A percentile compares a stretch with the other conserved stretches of the same genome.
Evolutionary conservation across 92 coral and sea anemone species (phyloP).

Genomic region (Phenganax stokvisi): DNA sequence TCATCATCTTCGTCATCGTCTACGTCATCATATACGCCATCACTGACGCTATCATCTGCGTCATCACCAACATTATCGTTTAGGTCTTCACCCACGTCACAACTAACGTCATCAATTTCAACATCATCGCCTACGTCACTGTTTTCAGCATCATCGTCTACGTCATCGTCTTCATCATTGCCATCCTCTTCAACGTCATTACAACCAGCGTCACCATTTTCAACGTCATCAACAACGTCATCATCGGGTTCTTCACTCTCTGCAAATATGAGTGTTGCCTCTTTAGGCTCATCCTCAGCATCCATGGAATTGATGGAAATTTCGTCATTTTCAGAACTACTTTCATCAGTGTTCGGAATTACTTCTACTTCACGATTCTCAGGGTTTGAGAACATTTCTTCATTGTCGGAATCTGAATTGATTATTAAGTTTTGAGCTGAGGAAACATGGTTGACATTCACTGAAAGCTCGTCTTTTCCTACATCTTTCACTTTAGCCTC

Average conservation of each 20-base stretch:
- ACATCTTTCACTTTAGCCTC: not conserved
- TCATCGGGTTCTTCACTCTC: not conserved
- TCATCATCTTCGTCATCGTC: conserved; percentile 13
- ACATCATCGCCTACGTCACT: not conserved
- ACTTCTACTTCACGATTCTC: no score
- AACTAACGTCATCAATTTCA: not conserved
- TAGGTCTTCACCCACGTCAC: not conserved
- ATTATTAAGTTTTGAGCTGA: not conserved
- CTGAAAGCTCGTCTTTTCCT: not conserved
- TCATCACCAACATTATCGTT: not conserved
- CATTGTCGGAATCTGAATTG: not conserved
- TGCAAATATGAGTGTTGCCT: not conserved
- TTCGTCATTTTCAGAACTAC: not conserved
- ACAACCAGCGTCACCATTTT: not conserved
- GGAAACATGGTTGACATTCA: not conserved
- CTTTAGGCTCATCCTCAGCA: no score
- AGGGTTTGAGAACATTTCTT: not conserved
- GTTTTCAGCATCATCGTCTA: not conserved
- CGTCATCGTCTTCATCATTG: not conserved
- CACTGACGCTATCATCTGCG: conserved; percentile 12
- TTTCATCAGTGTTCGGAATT: not conserved
- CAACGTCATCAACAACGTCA: not conserved
- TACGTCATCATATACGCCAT: conserved; percentile 5
- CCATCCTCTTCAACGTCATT: not conserved
- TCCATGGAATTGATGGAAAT: not conserved